Evolutionary conservation across 2,888 invertebrate species (phyloP).

Genomic region (Tachystola acroxantha): DNA sequence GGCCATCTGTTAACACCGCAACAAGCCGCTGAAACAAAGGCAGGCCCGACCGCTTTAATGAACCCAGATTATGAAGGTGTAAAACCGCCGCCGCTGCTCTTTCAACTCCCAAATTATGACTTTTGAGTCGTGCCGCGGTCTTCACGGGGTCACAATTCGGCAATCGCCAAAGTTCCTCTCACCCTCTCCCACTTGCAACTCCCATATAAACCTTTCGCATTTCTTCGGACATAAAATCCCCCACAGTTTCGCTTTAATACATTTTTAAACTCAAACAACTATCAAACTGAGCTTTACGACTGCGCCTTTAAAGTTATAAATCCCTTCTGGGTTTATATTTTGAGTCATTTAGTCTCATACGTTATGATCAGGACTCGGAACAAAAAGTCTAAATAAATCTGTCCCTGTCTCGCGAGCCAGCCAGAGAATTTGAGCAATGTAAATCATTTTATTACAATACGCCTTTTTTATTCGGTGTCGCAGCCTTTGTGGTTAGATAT

Average conservation of each 20-base stretch:
- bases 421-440: constrained; percentile 71
- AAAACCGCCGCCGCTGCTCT: constrained; percentile 67
- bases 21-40: constrained; percentile 75
- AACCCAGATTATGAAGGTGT: constrained; percentile 77
- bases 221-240: constrained; percentile 54
- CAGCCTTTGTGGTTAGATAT: constrained; percentile 54
- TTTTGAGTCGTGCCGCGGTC: constrained; percentile 56
- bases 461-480: constrained; percentile 58
- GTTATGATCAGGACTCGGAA: constrained; percentile 63
- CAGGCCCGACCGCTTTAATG: constrained; percentile 69
- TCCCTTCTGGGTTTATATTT: constrained; percentile 32
- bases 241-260: constrained; percentile 43
- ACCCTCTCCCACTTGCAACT: constrained; percentile 42
- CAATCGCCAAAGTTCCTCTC: constrained; percentile 53
- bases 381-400: constrained; percentile 68
- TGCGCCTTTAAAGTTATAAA: constrained; percentile 37
- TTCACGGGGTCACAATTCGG: constrained; percentile 68
- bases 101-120: constrained; percentile 75
- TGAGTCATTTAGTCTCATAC: constrained; percentile 63
- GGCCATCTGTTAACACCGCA: constrained; percentile 70
- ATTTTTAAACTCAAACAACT: constrained; percentile 23
- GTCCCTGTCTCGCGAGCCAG: constrained; percentile 59
- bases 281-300: constrained; percentile 48
- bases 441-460: constrained; percentile 73
- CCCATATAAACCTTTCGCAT: constrained; percentile 53